Percentiles rank a stretch among this genome's conserved stretches.
These are phyloP conservation scores for Ceratina australensis DNA, from an alignment of 1,140 invertebrate species.

Conservation along the genomic window DNA sequence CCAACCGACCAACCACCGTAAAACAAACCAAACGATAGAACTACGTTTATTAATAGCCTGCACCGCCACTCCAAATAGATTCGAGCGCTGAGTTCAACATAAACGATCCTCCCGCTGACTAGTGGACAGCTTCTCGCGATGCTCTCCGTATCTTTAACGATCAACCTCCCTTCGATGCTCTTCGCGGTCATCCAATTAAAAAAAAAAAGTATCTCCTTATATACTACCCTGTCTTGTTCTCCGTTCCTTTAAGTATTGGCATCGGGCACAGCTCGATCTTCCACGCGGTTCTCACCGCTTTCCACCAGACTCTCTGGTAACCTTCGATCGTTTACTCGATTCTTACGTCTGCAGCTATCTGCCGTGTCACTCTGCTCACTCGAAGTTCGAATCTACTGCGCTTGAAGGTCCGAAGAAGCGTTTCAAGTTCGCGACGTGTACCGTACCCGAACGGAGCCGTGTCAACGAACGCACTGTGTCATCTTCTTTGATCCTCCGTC, in stretches of 20 bases:
- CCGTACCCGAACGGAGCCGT: slow-evolving; percentile 7
- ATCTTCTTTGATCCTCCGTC: slow-evolving; percentile 10
- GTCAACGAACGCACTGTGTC: slow-evolving; percentile 46
- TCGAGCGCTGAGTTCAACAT: neutral
- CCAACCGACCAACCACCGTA: neutral
- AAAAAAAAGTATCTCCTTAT: neutral
- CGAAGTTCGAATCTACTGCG: neutral
- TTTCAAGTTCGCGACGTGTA: neutral
- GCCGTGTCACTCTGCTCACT: no score
- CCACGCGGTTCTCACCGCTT: no score
- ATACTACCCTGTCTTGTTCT: neutral
- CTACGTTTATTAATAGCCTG: slow-evolving; percentile 45
- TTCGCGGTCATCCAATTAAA: neutral
- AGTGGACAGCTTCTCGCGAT: slow-evolving; percentile 3
- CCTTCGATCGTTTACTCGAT: neutral
- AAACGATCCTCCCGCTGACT: slow-evolving; percentile 20
- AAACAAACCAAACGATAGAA: slow-evolving; percentile 38
- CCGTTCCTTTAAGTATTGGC: no score
- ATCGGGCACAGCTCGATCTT: no score
- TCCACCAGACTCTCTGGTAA: no score
- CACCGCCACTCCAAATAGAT: slow-evolving; percentile 32
- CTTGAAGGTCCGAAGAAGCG: neutral
- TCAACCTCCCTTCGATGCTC: neutral
- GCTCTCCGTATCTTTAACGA: neutral
- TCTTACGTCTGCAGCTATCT: neutral